phyloP scores from a whole-genome alignment of 1,140 invertebrate species.

The Metopolophium dirhodum region DNA sequence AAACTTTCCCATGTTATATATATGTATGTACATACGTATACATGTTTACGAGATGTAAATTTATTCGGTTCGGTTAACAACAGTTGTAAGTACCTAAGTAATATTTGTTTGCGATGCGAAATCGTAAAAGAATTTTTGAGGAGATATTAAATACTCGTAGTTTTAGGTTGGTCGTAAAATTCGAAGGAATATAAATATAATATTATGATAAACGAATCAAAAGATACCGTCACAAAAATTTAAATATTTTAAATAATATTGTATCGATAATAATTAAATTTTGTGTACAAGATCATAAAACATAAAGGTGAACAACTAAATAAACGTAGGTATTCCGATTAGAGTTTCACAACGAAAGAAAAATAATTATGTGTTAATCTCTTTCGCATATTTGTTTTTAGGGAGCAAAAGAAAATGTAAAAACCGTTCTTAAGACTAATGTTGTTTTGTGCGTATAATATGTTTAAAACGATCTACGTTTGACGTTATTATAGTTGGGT shows the following conservation, averaged over 20 bases:
- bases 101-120: background rate
- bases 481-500: too few relatives aligned
- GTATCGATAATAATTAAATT: background rate
- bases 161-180: background rate
- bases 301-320: constrained; percentile 6
- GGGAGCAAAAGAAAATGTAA: background rate
- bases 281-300: background rate
- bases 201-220: constrained; percentile 3
- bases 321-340: background rate
- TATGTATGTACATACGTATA: too few relatives aligned
- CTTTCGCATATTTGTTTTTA: background rate
- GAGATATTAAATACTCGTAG: background rate
- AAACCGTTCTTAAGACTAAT: background rate
- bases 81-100: background rate
- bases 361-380: background rate
- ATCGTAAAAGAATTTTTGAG: background rate
- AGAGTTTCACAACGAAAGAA: background rate
- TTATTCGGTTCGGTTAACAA: background rate
- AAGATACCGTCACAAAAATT: background rate
- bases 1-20: background rate
- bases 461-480: background rate
- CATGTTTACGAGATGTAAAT: background rate
- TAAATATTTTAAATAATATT: background rate
- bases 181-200: background rate
- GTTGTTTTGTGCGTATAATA: background rate